These are phyloP conservation scores for Amphilophus citrinellus DNA, from an alignment of 2,113 vertebrate genomes.

Conservation along the genomic window DNA sequence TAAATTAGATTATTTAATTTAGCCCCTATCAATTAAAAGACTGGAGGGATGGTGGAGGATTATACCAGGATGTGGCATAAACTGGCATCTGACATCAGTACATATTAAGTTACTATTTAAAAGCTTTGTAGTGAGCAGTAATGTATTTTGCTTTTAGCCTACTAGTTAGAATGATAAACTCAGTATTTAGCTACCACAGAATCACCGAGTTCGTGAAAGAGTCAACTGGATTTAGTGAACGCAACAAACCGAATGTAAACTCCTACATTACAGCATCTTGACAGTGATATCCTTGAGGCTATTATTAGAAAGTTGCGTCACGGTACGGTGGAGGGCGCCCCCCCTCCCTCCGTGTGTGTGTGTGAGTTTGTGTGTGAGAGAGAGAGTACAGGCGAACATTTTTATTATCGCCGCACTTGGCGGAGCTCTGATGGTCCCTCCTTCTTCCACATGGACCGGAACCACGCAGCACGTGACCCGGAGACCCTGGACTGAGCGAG, in stretches of 20 bases:
- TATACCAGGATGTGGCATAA: too few species aligned
- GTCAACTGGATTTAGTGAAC: neutral
- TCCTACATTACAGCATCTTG: neutral
- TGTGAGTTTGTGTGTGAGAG: neutral
- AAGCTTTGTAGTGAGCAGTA: too few species aligned
- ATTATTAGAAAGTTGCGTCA: slow-evolving; percentile 62
- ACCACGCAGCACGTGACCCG: slow-evolving; percentile 70
- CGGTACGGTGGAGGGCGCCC: neutral
- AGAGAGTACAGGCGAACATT: neutral
- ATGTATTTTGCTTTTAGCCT: too few species aligned
- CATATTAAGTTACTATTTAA: too few species aligned
- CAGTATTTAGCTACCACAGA: too few species aligned
- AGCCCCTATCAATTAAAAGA: too few species aligned
- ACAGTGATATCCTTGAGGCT: neutral
- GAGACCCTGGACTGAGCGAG: slow-evolving; percentile 55
- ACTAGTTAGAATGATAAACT: neutral
- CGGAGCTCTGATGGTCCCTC: slow-evolving; percentile 1
- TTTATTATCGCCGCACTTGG: neutral
- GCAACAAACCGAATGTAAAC: neutral
- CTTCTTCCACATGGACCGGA: slow-evolving; percentile 67
- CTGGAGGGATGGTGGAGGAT: too few species aligned
- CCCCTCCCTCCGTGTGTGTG: neutral
- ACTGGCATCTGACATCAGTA: too few species aligned
- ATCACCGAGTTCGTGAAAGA: neutral
- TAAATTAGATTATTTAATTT: too few species aligned